Conservation (phyloP, 2,113 vertebrate genomes). For the Gobio gobio region DNA sequence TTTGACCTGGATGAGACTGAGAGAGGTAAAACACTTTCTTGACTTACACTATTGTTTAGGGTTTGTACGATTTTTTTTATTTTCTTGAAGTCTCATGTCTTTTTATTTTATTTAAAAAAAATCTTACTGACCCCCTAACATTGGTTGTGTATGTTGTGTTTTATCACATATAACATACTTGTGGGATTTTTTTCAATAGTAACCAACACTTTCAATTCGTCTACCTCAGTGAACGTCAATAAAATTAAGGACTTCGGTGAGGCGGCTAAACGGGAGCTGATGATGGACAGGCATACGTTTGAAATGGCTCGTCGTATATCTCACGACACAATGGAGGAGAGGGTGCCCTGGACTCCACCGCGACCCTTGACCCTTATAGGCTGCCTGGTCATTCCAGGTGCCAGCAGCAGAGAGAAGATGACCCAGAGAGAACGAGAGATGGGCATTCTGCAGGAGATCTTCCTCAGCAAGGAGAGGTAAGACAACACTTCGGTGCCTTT, state of each 20-base stretch:
- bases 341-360: constrained; percentile 85
- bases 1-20: constrained; percentile 95
- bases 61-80: neutral
- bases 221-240: constrained; percentile 88
- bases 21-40: constrained; percentile 76
- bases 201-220: neutral
- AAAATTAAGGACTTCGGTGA: constrained; percentile 97
- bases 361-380: constrained; percentile 79
- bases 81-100: neutral
- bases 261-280: constrained; percentile 90
- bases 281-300: constrained; percentile 92
- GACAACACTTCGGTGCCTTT: neutral
- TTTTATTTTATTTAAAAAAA: no score
- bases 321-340: constrained; percentile 94
- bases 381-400: constrained; percentile 79
- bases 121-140: neutral
- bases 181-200: neutral
- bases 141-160: neutral
- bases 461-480: constrained; percentile 94
- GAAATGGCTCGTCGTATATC: constrained; percentile 90
- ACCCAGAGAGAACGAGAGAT: constrained; percentile 91
- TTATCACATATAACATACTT: neutral
- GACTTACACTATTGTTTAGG: neutral
- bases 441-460: constrained; percentile 94
- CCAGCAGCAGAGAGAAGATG: constrained; percentile 86